Base-by-base conservation (phyloP, 1,140 invertebrate species). In the Drosophila navojoa region DNA sequence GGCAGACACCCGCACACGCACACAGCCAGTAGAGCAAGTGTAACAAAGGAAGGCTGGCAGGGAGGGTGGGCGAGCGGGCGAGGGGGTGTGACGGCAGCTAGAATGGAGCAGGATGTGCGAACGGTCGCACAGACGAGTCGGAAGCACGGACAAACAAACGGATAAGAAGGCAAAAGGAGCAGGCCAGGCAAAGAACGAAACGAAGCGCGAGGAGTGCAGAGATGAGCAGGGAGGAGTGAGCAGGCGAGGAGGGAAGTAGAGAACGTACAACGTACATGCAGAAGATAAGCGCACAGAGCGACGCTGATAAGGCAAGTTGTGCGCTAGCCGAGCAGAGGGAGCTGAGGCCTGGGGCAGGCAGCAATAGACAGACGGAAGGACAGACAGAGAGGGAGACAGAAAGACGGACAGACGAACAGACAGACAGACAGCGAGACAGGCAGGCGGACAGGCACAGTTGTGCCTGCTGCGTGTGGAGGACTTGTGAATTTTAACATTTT, bases 401-500 rank as follows among this genome's bases (percentile, higher is more conserved):
- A 42, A 70, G 67, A 70, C 59, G 50, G 68, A 50, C 35, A 15
- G 16, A 42, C 3, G 3, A 10, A 38, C 27, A 15, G 15, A 40
- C 42, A 19, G 52, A 40, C 29, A 19, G 44, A 38, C 25, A 7
- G 9, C 32, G 10, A n/a, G 29, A 22, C 19, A 11, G 47, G 7
- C 6, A 13, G 35, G 15, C 32, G 27, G 35, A 52, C 60, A 66
- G 50, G 57, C 64, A 64, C 22, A 66, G 40, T 5, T 44, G 42
- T 45, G 42, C 42, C 16, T 54, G 16, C 16, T 54, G 16, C 38
- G 9, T n/a, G 50, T 32, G 68, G 72, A 82, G 76, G 70, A 79
- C 76, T 81, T 79, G 79, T 79, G 81, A 89, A 89, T 90, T 89
- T 90, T 89, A 89, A 90, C 85, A 89, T 89, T 89, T 89, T 89